Evolutionary conservation across 2,888 invertebrate genomes (phyloP).

Genomic region (Perdita meconis): DNA sequence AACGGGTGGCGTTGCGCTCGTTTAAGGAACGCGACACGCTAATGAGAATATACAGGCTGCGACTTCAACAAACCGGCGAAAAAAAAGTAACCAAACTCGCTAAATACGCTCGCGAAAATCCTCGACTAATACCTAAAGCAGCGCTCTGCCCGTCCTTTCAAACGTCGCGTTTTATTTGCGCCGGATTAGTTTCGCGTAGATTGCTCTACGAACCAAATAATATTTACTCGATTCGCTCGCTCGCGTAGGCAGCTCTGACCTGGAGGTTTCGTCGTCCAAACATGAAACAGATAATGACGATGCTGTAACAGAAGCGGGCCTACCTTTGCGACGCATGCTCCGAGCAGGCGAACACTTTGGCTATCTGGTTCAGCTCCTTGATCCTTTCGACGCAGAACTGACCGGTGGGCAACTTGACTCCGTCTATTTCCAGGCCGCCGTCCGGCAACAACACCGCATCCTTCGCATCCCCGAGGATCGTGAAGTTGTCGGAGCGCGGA

Average conservation of each 20-base stretch:
- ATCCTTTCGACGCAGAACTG: conserved; percentile 84
- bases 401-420: conserved; percentile 82
- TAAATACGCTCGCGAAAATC: background rate
- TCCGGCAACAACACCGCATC: conserved; percentile 85
- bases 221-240: too few species aligned
- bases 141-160: background rate
- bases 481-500: conserved; percentile 84
- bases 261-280: background rate
- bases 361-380: conserved; percentile 78
- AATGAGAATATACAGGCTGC: conserved; percentile 42
- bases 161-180: too few species aligned
- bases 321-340: conserved; percentile 85
- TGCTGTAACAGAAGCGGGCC: conserved; percentile 17
- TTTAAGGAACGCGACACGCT: conserved; percentile 20
- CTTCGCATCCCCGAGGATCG: conserved; percentile 86
- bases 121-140: background rate
- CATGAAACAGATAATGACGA: background rate
- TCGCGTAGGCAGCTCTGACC: background rate
- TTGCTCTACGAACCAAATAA: too few species aligned
- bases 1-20: conserved; percentile 26
- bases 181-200: too few species aligned
- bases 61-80: conserved; percentile 3
- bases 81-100: conserved; percentile 37
- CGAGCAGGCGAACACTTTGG: conserved; percentile 88
- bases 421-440: conserved; percentile 86